Conservation (phyloP, 2,113 vertebrate species). For the Naja naja region DNA sequence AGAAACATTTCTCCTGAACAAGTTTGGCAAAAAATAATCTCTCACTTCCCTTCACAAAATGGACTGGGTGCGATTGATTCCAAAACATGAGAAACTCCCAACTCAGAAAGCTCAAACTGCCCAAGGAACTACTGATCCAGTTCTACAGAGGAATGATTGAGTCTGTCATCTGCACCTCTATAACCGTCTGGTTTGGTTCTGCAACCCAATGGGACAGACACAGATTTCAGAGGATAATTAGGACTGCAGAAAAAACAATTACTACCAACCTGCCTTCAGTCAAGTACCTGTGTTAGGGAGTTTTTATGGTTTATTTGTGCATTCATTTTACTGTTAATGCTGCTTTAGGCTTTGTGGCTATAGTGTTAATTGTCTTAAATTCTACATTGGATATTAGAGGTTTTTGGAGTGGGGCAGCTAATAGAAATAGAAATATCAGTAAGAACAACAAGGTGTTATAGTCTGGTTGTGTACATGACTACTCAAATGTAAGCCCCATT, state of each 20-base stretch:
- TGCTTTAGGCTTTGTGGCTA: neutral
- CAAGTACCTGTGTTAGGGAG: neutral
- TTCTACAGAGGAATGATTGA: no score
- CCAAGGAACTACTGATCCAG: no score
- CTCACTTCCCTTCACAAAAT: neutral
- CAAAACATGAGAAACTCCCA: no score
- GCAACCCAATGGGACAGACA: no score
- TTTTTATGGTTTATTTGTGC: neutral
- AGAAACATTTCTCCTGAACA: neutral
- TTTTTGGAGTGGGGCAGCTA: neutral
- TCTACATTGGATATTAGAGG: neutral
- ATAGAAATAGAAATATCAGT: neutral
- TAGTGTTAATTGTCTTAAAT: neutral
- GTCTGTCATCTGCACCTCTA: no score
- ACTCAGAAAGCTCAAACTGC: no score
- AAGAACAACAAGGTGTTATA: neutral
- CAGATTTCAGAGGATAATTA: no score
- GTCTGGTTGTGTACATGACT: neutral
- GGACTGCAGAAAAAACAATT: no score
- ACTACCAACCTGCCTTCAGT: no score
- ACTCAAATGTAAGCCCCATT: neutral
- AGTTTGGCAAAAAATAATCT: neutral
- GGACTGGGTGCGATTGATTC: neutral
- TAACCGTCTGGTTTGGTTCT: no score
- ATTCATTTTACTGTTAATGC: neutral